Percentiles rank a stretch among this genome's conserved stretches.
Evolutionary conservation across 1,140 invertebrate species (phyloP).

Genomic region (Atta texana): DNA sequence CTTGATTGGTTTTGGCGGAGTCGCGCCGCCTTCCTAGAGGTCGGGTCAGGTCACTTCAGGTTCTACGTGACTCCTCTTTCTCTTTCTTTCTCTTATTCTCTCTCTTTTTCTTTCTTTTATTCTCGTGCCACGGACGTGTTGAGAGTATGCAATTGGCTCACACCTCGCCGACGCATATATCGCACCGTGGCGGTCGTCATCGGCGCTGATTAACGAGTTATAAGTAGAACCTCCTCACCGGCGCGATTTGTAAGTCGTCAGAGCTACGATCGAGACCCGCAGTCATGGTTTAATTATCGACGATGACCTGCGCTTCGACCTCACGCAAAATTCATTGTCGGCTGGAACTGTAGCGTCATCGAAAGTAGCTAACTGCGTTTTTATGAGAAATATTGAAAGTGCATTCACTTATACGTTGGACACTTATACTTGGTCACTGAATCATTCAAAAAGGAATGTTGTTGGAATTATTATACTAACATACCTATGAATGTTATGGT

Average conservation of each 20-base stretch:
- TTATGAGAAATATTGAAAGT: background rate
- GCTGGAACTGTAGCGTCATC: conserved; percentile 32
- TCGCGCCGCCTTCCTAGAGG: conserved; percentile 71
- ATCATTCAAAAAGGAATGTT: background rate
- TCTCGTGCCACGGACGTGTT: background rate
- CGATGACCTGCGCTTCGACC: conserved; percentile 38
- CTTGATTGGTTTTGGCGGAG: conserved; percentile 80
- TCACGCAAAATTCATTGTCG: conserved; percentile 27
- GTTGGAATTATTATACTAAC: too few relatives aligned
- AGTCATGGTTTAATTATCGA: conserved; percentile 56
- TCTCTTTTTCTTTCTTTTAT: conserved; percentile 3
- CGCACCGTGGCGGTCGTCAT: conserved; percentile 43
- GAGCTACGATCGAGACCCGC: conserved; percentile 18
- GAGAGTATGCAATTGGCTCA: conserved; percentile 49
- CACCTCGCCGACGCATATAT: conserved; percentile 50
- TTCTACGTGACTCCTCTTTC: conserved; percentile 67
- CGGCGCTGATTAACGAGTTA: conserved; percentile 60
- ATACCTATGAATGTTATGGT: background rate
- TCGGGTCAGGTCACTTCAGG: conserved; percentile 72
- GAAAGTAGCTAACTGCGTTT: background rate
- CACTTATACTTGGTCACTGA: background rate
- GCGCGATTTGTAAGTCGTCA: conserved; percentile 48
- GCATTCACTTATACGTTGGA: background rate
- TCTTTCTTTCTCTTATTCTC: background rate
- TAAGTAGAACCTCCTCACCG: conserved; percentile 49